phyloP scores from a whole-genome alignment of 1,140 invertebrate species.

The Macrobrachium nipponense region DNA sequence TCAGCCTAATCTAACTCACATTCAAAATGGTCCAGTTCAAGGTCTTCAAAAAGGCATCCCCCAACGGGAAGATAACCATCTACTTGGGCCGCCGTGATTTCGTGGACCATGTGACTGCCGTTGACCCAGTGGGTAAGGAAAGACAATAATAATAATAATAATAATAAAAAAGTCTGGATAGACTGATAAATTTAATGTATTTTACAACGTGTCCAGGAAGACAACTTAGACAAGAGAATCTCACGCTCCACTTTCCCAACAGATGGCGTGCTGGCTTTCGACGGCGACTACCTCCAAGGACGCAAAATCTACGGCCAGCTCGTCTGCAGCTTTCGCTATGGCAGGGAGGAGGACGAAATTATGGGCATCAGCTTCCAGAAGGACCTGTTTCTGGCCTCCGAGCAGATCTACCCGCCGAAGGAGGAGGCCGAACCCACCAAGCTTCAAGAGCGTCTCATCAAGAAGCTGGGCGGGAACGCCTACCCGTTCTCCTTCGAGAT shows the following conservation, averaged over 20 bases:
- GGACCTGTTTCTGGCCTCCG: conserved; percentile 87
- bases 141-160: too few relatives aligned
- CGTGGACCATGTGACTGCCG: conserved; percentile 39
- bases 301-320: conserved; percentile 74
- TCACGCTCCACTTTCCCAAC: not conserved
- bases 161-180: not conserved
- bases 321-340: conserved; percentile 75
- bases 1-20: not conserved
- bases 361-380: conserved; percentile 94
- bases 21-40: conserved; percentile 50
- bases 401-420: conserved; percentile 65
- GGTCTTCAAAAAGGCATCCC: conserved; percentile 45
- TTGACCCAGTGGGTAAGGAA: conserved; percentile 45
- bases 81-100: conserved; percentile 50
- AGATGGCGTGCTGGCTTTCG: conserved; percentile 87
- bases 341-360: conserved; percentile 90
- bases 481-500: conserved; percentile 88
- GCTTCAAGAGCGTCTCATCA: conserved; percentile 78
- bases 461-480: conserved; percentile 83
- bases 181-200: not conserved
- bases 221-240: too few relatives aligned
- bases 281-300: conserved; percentile 87
- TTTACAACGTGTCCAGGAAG: too few relatives aligned
- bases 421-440: conserved; percentile 13
- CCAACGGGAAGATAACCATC: conserved; percentile 50